These are phyloP conservation scores for Apantesis nais DNA, from an alignment of 2,888 invertebrate species.

Conservation along the genomic window DNA sequence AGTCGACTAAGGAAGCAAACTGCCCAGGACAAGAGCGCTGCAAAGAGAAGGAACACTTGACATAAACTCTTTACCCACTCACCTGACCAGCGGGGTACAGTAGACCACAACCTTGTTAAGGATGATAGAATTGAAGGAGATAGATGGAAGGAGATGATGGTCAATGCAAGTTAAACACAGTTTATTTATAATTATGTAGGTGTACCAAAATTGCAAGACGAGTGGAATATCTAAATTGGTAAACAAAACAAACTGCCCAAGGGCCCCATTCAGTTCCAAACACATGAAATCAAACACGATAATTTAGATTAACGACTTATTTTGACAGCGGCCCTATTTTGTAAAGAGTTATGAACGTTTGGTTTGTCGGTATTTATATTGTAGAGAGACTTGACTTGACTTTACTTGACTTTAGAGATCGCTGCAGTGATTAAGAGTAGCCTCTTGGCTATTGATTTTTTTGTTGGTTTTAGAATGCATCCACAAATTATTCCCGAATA, in stretches of 20 bases:
- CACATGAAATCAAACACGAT: conserved; percentile 48
- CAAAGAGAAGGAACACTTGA: too few species aligned
- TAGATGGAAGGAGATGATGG: too few species aligned
- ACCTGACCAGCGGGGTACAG: too few species aligned
- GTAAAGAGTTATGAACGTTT: conserved; percentile 42
- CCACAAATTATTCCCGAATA: not conserved
- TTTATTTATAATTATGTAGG: conserved; percentile 3
- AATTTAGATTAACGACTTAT: conserved; percentile 51
- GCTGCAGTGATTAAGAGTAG: conserved; percentile 1
- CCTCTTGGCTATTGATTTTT: too few species aligned
- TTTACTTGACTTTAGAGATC: conserved; percentile 15
- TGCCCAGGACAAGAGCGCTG: too few species aligned
- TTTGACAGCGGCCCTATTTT: conserved; percentile 44
- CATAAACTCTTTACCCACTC: too few species aligned
- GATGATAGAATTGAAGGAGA: too few species aligned
- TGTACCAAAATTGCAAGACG: conserved; percentile 24
- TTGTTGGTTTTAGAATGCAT: not conserved
- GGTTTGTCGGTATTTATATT: conserved; percentile 23
- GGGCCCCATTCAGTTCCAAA: conserved; percentile 48
- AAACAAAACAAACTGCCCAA: conserved; percentile 45
- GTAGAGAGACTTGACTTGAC: too few species aligned
- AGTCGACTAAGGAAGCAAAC: too few species aligned
- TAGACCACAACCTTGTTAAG: too few species aligned
- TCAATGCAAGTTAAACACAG: not conserved
- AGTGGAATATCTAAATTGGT: conserved; percentile 34